Evolutionary conservation across 1,140 invertebrate genomes (phyloP), one percentile per base, ranked within the genome.

Genomic region (Tachypleus tridentatus): DNA sequence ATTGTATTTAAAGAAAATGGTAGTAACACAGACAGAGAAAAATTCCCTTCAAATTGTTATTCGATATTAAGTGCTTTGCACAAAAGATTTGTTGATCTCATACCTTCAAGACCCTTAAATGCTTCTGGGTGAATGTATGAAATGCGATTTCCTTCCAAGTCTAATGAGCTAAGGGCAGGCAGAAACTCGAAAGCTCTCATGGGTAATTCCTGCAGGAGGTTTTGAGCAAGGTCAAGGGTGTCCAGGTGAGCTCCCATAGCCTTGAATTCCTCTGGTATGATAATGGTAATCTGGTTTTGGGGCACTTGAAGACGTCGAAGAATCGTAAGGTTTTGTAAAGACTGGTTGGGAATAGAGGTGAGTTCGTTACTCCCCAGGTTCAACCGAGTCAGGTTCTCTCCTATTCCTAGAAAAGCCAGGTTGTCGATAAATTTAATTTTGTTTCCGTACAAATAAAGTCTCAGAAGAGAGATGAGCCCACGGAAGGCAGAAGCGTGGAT

Each of bases 51-150:
- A 29, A 29, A 29, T 29, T 29, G 29, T 29, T 29, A 29, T 29
- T 29, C 29, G 29, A 29, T 29, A 1, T 29, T 29, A 0, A 29
- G 29, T 29, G 29, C 29, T 29, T 29, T 29, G 0, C 29, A 29
- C 29, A 29, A 29, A 29, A 29, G 29, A 29, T 29, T 29, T 29
- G 29, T 29, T 29, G 29, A 29, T n/a, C 53, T 54, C 80, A 69
- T 80, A 92, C 90, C 88, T 85, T 93, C 70, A 56, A 74, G 64
- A 56, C 71, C 73, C 54, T 63, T 49, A 61, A 74, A 74, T 10
- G 72, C 69, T n/a, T 70, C 56, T 5, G 60, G 60, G 62, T 74
- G 64, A 9, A 74, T 73, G 11, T 11, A 56, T 9, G 60, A 58
- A n/a, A 74, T 74, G 5, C 11, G 48, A 60, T 74, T 74, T 8